These are phyloP conservation scores for Alectoris magna DNA, from an alignment of 2,797 vertebrate species.

Conservation along the genomic window DNA sequence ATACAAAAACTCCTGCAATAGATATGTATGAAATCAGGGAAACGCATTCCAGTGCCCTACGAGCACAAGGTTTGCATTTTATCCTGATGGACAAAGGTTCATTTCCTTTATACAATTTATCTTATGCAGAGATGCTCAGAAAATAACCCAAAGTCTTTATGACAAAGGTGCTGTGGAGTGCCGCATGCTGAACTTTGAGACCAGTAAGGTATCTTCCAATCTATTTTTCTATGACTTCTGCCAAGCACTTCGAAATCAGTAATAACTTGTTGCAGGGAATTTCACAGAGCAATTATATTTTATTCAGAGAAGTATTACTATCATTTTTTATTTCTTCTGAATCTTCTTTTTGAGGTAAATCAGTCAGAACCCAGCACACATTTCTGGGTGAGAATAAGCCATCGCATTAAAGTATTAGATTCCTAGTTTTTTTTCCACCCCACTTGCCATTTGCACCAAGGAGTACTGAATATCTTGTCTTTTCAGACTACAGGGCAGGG, in stretches of 20 bases:
- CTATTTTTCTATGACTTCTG: not conserved
- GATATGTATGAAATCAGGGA: not conserved
- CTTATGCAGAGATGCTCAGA: not conserved
- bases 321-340: not conserved
- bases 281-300: not conserved
- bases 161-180: not conserved
- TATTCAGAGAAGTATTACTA: not conserved
- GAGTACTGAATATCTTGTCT: not conserved
- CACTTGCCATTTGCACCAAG: not conserved
- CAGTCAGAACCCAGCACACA: not conserved
- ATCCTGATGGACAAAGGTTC: not conserved
- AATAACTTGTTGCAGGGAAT: not conserved
- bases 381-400: not conserved
- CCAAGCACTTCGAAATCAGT: not conserved
- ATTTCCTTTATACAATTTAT: not conserved
- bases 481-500: rapidly evolving
- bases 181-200: not conserved
- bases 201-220: not conserved
- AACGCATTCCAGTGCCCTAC: not conserved
- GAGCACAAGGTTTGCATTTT: not conserved
- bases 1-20: not conserved
- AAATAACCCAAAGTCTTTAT: not conserved
- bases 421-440: not conserved
- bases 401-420: rapidly evolving
- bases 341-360: not conserved